phyloP scores from a whole-genome alignment of 2,797 vertebrate genomes.

The Spinibarbus caldwelli region DNA sequence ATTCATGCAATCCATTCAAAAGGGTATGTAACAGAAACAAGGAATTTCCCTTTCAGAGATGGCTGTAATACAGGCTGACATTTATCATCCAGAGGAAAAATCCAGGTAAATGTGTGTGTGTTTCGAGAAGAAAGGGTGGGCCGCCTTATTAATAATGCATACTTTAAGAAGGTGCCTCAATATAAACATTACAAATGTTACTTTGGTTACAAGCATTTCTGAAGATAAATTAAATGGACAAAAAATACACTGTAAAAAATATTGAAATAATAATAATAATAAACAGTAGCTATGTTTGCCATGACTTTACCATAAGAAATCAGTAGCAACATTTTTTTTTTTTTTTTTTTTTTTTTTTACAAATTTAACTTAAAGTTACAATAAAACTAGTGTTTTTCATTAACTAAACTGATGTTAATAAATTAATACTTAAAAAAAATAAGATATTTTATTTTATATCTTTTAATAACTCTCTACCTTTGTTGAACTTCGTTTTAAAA shows the following conservation, averaged over 20 bases:
- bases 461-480: too few species aligned
- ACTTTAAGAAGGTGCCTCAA: background rate
- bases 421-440: too few species aligned
- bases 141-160: conserved; percentile 20
- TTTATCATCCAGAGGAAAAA: conserved; percentile 61
- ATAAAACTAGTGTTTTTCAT: too few species aligned
- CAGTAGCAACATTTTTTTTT: too few species aligned
- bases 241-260: background rate
- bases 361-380: too few species aligned
- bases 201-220: background rate
- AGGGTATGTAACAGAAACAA: conserved; percentile 59
- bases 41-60: conserved; percentile 77
- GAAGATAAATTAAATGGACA: background rate
- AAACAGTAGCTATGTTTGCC: too few species aligned
- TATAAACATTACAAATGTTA: background rate
- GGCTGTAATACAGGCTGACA: conserved; percentile 72
- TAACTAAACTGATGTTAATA: background rate
- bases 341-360: too few species aligned
- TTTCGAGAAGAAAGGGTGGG: background rate
- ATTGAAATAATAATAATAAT: too few species aligned
- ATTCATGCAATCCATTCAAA: conserved; percentile 64
- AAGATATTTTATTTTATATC: too few species aligned
- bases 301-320: too few species aligned
- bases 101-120: conserved; percentile 38
- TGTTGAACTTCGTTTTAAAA: too few species aligned